These are phyloP conservation scores for Linepithema humile DNA, from an alignment of 1,140 invertebrate genomes.

Conservation along the genomic window DNA sequence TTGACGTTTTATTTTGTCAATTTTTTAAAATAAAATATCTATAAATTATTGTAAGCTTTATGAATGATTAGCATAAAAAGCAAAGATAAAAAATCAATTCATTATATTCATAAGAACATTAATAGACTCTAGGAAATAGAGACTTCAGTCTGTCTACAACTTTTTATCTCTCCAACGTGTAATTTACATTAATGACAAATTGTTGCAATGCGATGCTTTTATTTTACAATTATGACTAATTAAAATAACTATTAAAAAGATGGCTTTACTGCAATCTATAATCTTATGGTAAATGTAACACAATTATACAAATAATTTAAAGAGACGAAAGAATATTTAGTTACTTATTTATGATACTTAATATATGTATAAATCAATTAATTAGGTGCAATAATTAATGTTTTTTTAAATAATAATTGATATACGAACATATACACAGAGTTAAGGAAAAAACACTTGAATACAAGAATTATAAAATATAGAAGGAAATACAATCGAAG, in stretches of 20 bases:
- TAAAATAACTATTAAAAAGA: constrained; percentile 50
- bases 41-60: not conserved
- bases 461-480: not conserved
- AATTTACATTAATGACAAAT: constrained; percentile 58
- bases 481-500: not conserved
- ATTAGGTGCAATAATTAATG: constrained; percentile 11
- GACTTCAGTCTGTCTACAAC: too few relatives aligned
- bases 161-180: constrained; percentile 45
- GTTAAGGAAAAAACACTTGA: not conserved
- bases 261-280: not conserved
- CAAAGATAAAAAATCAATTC: not conserved
- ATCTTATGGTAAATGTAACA: not conserved
- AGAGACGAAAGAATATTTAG: not conserved
- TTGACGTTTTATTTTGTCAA: not conserved
- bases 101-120: constrained; percentile 51
- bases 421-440: not conserved
- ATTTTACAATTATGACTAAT: constrained; percentile 54
- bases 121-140: constrained; percentile 25
- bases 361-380: not conserved
- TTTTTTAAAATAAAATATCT: not conserved
- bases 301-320: not conserved
- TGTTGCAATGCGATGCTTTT: constrained; percentile 17
- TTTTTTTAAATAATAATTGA: not conserved
- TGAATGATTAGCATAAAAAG: not conserved
- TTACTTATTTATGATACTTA: not conserved